A percentile compares a stretch with the other conserved stretches of the same genome.
Conservation (phyloP, 2,888 invertebrate species). For the Athetis lepigone region DNA sequence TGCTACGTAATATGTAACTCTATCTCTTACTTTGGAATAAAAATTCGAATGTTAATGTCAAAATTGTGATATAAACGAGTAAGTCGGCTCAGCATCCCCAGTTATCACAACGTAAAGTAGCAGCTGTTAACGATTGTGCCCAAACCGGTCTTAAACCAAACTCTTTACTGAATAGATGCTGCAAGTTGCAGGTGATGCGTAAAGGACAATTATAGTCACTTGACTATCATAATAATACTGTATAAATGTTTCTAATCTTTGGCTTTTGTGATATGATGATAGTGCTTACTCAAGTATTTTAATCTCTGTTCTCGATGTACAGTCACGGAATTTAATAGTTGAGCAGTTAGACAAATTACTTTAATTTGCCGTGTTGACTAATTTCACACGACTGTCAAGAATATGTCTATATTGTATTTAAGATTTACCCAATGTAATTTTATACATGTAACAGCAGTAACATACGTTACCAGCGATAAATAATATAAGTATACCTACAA, state of each 20-base stretch:
- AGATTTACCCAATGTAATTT: too few species aligned
- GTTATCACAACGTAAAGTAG: constrained; percentile 36
- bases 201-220: constrained; percentile 3
- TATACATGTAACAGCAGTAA: too few species aligned
- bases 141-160: constrained; percentile 42
- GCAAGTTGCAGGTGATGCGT: constrained; percentile 30
- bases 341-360: background rate
- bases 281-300: background rate
- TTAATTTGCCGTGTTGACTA: background rate
- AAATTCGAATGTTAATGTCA: constrained; percentile 9
- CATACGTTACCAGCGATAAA: too few species aligned
- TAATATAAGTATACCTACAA: too few species aligned
- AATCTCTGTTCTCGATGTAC: background rate
- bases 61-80: constrained; percentile 28
- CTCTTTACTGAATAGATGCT: constrained; percentile 33
- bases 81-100: constrained; percentile 17
- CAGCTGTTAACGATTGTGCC: constrained; percentile 53
- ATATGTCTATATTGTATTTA: too few species aligned
- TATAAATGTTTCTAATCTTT: too few species aligned
- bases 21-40: constrained; percentile 1
- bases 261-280: background rate
- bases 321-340: background rate
- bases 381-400: background rate
- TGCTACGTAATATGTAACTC: constrained; percentile 23
- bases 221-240: too few species aligned